Conservation (phyloP, 2,113 vertebrate genomes). For the Brachyhypopomus gauderio region DNA sequence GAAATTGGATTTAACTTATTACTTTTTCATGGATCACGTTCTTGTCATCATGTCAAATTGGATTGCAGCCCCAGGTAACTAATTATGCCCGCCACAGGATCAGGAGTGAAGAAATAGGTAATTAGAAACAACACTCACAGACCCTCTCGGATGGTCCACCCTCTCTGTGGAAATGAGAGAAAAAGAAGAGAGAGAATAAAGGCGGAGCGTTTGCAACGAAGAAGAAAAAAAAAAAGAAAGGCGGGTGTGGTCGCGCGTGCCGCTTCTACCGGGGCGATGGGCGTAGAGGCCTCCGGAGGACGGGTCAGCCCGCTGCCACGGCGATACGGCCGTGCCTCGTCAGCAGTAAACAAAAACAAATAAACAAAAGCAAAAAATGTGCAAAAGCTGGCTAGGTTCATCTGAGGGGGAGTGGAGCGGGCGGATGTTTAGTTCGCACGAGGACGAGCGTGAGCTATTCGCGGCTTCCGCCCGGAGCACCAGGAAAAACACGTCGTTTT, state of each 20-base stretch:
- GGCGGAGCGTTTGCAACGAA: slow-evolving; percentile 64
- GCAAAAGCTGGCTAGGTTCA: slow-evolving; percentile 75
- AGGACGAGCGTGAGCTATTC: neutral
- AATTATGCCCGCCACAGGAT: slow-evolving; percentile 99
- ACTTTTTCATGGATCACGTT: slow-evolving; percentile 99
- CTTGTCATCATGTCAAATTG: slow-evolving; percentile 99
- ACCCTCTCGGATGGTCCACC: slow-evolving; percentile 96
- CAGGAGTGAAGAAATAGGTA: slow-evolving; percentile 97
- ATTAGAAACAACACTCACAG: slow-evolving; percentile 98
- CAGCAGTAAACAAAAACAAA: no score
- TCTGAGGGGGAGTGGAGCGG: slow-evolving; percentile 60
- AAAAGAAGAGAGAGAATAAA: slow-evolving; percentile 34
- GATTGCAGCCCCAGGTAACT: slow-evolving; percentile 99
- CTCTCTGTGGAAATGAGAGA: slow-evolving; percentile 70
- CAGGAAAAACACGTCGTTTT: neutral
- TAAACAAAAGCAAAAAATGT: no score
- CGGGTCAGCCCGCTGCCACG: slow-evolving; percentile 80
- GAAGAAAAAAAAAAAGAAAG: slow-evolving; percentile 63
- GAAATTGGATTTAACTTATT: slow-evolving; percentile 99
- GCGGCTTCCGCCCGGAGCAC: neutral
- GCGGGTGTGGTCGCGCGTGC: slow-evolving; percentile 74
- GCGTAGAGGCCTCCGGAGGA: slow-evolving; percentile 78
- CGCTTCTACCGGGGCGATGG: slow-evolving; percentile 73
- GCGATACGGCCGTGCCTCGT: slow-evolving; percentile 39
- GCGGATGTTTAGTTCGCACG: slow-evolving; percentile 57